Base-by-base conservation (phyloP, 2,888 invertebrate genomes). In the Ectobius pallidus region DNA sequence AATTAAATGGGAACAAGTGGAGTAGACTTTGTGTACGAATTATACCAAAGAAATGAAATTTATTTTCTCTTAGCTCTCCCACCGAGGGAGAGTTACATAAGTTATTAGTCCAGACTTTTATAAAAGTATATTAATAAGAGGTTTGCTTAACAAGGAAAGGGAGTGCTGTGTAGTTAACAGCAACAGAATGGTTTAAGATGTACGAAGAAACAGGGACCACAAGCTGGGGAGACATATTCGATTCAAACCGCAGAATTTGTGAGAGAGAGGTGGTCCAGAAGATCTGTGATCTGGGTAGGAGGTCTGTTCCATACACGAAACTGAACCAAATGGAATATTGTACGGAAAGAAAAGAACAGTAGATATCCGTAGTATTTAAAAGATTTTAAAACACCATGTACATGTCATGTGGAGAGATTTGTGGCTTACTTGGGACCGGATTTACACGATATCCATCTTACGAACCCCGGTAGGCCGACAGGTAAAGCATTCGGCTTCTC, bases 141-240 rank as follows among this genome's bases (percentile, higher is more conserved):
- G n/a, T n/a, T n/a, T n/a, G n/a, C n/a, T n/a, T n/a, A n/a, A n/a
- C n/a, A n/a, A n/a, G n/a, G n/a, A n/a, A n/a, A n/a, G n/a, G n/a
- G n/a, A n/a, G n/a, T n/a, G n/a, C n/a, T n/a, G n/a, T n/a, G n/a
- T n/a, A n/a, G n/a, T n/a, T n/a, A n/a, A n/a, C n/a, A n/a, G n/a
- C 34, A 6, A 6, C 11, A 11, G 34, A 34, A 71, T 69, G 62
- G 32, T 74, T 74, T 71, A 74, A 71, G 74, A 71, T 44, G 74
- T 71, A 67, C 74, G 68, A 71, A 71, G 68, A 65, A 69, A 74
- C 71, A 74, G 25, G 71, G 62, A 68, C 71, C 69, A 69, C 71
- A 22, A 22, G 46, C 65, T 65, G 65, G 18, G 65, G 65, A 65
- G 65, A 58, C 30, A 52, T 11, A 6, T 1, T 25, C 20, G 63